Conservation (phyloP, 2,113 vertebrate species). For the Stigmatopora argus region DNA sequence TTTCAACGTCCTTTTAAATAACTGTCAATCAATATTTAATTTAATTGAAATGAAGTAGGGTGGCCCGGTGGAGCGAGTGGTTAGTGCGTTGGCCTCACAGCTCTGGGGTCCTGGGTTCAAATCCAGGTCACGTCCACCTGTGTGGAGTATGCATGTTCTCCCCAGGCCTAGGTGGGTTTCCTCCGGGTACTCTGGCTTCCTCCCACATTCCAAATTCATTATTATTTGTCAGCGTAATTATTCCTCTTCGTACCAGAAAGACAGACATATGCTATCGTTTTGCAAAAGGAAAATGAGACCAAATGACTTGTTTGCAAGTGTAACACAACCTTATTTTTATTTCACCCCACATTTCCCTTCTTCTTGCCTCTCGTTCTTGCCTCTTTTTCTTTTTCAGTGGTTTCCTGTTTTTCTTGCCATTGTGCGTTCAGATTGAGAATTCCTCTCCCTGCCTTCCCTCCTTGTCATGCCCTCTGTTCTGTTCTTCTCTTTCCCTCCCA, state of each 20-base stretch:
- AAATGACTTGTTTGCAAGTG: neutral
- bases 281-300: neutral
- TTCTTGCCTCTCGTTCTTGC: neutral
- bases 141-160: too few relatives aligned
- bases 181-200: too few relatives aligned
- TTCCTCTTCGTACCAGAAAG: neutral
- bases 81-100: too few relatives aligned
- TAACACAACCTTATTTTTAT: neutral
- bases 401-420: constrained; percentile 1
- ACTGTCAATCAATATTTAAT: neutral
- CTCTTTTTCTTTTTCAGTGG: neutral
- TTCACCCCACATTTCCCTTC: neutral
- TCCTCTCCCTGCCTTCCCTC: constrained; percentile 33
- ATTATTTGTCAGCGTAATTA: neutral
- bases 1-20: neutral
- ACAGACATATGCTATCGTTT: neutral
- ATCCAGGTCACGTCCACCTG: too few relatives aligned
- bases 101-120: too few relatives aligned
- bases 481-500: constrained; percentile 42
- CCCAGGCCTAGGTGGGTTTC: too few relatives aligned
- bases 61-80: too few relatives aligned
- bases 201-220: too few relatives aligned
- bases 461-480: constrained; percentile 24
- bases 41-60: neutral
- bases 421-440: neutral